Conservation (phyloP, 2,797 vertebrate genomes). For the Arrhamphus sclerolepis region DNA sequence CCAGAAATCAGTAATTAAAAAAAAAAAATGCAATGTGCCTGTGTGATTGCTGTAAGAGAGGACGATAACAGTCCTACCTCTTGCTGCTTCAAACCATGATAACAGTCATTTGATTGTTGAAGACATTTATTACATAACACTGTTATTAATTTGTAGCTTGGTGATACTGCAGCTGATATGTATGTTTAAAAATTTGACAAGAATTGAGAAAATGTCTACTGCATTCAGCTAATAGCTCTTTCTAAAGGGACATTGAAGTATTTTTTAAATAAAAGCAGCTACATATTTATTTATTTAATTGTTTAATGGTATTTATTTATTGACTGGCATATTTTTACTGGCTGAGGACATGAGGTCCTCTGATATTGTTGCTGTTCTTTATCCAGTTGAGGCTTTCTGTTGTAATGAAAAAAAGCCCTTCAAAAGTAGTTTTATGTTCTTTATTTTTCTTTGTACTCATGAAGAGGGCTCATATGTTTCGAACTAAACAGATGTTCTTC, state of each 20-base stretch:
- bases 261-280: slow-evolving; percentile 20
- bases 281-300: slow-evolving; percentile 25
- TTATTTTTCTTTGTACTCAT: not conserved
- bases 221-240: slow-evolving; percentile 27
- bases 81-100: not conserved
- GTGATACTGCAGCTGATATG: too few species aligned
- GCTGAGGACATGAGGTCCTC: slow-evolving; percentile 3
- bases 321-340: slow-evolving; percentile 7
- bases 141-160: too few species aligned
- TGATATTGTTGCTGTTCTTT: not conserved
- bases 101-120: slow-evolving; percentile 4
- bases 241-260: slow-evolving; percentile 4
- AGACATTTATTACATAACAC: slow-evolving; percentile 15
- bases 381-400: too few species aligned
- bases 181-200: not conserved
- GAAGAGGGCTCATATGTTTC: not conserved
- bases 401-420: not conserved
- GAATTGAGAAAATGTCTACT: not conserved
- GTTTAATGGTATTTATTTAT: slow-evolving; percentile 9
- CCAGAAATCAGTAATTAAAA: not conserved
- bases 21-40: slow-evolving; percentile 15
- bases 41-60: not conserved
- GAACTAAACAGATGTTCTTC: not conserved
- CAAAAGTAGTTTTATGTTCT: not conserved
- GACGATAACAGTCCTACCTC: not conserved